Conservation (phyloP, 2,113 vertebrate genomes). For the Megaleporinus macrocephalus region DNA sequence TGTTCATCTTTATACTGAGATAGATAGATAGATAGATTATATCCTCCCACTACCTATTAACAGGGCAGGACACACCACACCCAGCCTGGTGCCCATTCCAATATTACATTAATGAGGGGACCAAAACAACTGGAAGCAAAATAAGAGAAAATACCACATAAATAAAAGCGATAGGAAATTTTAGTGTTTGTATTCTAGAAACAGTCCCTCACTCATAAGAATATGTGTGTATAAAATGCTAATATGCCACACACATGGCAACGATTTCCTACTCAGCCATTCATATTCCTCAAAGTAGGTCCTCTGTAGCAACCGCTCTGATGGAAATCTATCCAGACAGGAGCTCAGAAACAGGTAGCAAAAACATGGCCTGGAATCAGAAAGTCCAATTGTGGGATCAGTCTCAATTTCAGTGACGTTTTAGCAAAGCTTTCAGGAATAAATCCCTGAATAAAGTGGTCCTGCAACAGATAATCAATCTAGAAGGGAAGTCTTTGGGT, state of each 20-base stretch:
- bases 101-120: conserved; percentile 17
- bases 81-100: not conserved
- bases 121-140: not conserved
- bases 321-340: conserved; percentile 86
- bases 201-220: not conserved
- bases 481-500: no score
- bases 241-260: not conserved
- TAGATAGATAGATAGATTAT: no score
- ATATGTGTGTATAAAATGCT: not conserved
- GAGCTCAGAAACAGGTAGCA: conserved; percentile 89
- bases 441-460: no score
- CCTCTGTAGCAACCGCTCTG: not conserved
- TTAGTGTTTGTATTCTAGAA: not conserved
- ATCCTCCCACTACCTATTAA: conserved; percentile 1
- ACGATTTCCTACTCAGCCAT: not conserved
- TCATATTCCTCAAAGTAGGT: not conserved
- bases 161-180: not conserved
- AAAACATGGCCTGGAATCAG: conserved; percentile 70
- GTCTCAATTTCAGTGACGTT: conserved; percentile 62
- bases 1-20: not conserved
- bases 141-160: not conserved
- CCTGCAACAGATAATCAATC: no score
- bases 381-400: conserved; percentile 72
- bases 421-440: not conserved
- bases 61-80: not conserved